A percentile compares a stretch with the other conserved stretches of the same genome.
phyloP scores from a whole-genome alignment of 2,888 invertebrate species.

The Tipula lateralis region DNA sequence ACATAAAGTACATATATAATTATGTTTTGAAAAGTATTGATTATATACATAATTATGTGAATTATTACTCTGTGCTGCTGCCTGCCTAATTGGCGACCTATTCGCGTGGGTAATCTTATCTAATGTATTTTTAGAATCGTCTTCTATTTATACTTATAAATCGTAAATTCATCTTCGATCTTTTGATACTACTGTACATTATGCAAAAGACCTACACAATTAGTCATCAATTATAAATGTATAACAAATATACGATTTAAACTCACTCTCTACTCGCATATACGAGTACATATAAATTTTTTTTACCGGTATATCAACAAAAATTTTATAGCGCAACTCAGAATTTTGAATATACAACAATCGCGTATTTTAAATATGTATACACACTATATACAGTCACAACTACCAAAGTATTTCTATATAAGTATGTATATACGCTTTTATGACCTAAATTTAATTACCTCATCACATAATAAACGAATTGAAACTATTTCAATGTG shows the following conservation, averaged over 20 bases:
- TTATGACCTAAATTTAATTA: constrained; percentile 25
- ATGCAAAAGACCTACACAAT: not conserved
- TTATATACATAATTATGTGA: not conserved
- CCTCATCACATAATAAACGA: not conserved
- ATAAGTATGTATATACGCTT: not conserved
- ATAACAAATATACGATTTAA: not conserved
- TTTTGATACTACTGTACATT: not conserved
- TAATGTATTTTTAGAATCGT: not conserved
- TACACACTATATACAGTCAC: not conserved
- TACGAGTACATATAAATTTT: too few species aligned
- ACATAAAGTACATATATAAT: not conserved
- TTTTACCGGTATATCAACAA: not conserved
- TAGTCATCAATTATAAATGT: not conserved
- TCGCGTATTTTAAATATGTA: not conserved
- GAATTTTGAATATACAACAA: not conserved
- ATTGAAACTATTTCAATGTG: constrained; percentile 27
- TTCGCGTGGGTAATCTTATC: not conserved
- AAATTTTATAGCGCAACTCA: not conserved
- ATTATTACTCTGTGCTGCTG: not conserved
- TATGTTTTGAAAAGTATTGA: not conserved
- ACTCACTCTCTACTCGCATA: not conserved
- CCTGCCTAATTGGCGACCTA: not conserved
- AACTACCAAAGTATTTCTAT: too few species aligned
- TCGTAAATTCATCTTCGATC: not conserved
- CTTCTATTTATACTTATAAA: not conserved